Conservation (phyloP, 2,113 vertebrate genomes). For the western clawed frog (Xenopus tropicalis) region UCB_Xtro_10.0 CM004443.2:45706001-45706500, state of each 20-base stretch:
- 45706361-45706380: slow-evolving; percentile 57
- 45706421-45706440: slow-evolving; percentile 79
- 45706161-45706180: slow-evolving; percentile 78
- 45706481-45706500: slow-evolving; percentile 75
- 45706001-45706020: slow-evolving; percentile 78
- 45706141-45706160: slow-evolving; percentile 60
- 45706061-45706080: slow-evolving; percentile 72
- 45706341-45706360: slow-evolving; percentile 76
- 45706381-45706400: slow-evolving; percentile 68
- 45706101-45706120: slow-evolving; percentile 80
- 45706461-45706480: slow-evolving; percentile 75
- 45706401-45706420: slow-evolving; percentile 67
- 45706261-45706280: slow-evolving; percentile 69
- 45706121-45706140: slow-evolving; percentile 51
- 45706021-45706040: slow-evolving; percentile 78
- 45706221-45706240: slow-evolving; percentile 70
- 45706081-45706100: slow-evolving; percentile 75
- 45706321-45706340: slow-evolving; percentile 84
- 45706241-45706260: slow-evolving; percentile 61
- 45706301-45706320: slow-evolving; percentile 97
- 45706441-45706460: slow-evolving; percentile 74
- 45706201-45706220: slow-evolving; percentile 64
- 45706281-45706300: slow-evolving; percentile 88
- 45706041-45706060: slow-evolving; percentile 71
- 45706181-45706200: slow-evolving; percentile 70